A percentile compares a stretch with the other conserved stretches of the same genome.
Evolutionary conservation across 2,888 invertebrate genomes (phyloP).

Genomic region (Lasioglossum malachurum): DNA sequence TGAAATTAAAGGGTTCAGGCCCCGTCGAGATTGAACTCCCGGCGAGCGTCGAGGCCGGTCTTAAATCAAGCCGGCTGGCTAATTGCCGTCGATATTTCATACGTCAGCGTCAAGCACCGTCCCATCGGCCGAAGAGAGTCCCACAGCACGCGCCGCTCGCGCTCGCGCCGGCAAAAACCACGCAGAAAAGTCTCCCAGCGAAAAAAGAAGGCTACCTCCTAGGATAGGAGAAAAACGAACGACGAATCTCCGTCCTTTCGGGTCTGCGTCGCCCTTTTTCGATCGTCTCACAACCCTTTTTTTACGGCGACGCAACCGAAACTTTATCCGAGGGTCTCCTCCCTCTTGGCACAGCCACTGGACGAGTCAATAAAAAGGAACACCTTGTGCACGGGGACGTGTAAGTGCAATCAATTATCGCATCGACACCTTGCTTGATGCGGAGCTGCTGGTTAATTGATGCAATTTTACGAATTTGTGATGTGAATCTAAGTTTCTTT

Average conservation of each 20-base stretch:
- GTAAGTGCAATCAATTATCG: constrained; percentile 44
- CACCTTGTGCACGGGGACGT: background rate
- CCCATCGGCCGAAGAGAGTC: background rate
- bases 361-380: constrained; percentile 35
- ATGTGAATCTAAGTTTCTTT: background rate
- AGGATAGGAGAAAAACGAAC: constrained; percentile 1
- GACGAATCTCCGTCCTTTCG: background rate
- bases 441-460: background rate
- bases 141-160: constrained; percentile 57
- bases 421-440: constrained; percentile 38
- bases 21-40: constrained; percentile 47
- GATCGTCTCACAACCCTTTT: constrained; percentile 11
- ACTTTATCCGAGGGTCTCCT: constrained; percentile 34
- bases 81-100: constrained; percentile 69
- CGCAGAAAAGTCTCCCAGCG: constrained; percentile 33
- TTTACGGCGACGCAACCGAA: constrained; percentile 20
- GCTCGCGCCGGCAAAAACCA: constrained; percentile 9
- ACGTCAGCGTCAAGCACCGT: constrained; percentile 33
- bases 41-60: constrained; percentile 53
- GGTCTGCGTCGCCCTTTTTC: background rate
- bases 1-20: constrained; percentile 55
- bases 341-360: background rate
- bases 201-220: constrained; percentile 34
- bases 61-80: constrained; percentile 67
- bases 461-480: background rate